Conservation (phyloP, 1,140 invertebrate genomes). For the Leptonema lineaticorne region DNA sequence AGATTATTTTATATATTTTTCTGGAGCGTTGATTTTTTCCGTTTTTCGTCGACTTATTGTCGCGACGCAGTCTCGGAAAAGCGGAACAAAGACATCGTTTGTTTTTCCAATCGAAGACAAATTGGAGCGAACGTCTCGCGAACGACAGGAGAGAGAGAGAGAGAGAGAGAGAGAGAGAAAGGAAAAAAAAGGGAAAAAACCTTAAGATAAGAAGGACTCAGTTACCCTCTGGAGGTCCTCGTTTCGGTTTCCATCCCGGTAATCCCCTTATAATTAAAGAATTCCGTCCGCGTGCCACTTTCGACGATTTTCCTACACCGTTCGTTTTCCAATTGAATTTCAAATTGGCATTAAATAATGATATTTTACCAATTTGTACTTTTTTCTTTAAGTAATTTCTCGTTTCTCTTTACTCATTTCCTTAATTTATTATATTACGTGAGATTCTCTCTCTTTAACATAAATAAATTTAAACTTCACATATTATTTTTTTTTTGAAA, state of each 20-base stretch:
- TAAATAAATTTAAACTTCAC: too few relatives aligned
- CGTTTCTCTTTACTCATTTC: slow-evolving; percentile 35
- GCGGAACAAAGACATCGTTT: not conserved
- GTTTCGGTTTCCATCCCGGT: slow-evolving; percentile 7
- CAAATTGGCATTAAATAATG: slow-evolving; percentile 38
- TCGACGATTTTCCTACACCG: not conserved
- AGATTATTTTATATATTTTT: slow-evolving; percentile 18
- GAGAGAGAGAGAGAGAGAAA: not conserved
- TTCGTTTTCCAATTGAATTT: slow-evolving; percentile 37
- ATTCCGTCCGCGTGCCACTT: slow-evolving; percentile 7
- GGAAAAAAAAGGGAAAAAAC: too few relatives aligned
- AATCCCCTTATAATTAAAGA: slow-evolving; percentile 40
- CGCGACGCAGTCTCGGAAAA: not conserved
- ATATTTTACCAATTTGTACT: too few relatives aligned
- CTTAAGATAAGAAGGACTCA: too few relatives aligned
- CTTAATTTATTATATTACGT: too few relatives aligned
- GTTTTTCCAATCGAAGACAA: slow-evolving; percentile 16
- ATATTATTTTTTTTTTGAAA: too few relatives aligned
- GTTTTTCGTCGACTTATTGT: not conserved
- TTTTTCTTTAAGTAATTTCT: not conserved
- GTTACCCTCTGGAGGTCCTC: too few relatives aligned
- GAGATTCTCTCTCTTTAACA: too few relatives aligned
- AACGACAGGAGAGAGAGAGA: not conserved
- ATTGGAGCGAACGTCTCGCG: not conserved
- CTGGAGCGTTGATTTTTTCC: not conserved